These are phyloP conservation scores for Sialia sialis DNA, from an alignment of 2,113 vertebrate species.

Conservation along the genomic window DNA sequence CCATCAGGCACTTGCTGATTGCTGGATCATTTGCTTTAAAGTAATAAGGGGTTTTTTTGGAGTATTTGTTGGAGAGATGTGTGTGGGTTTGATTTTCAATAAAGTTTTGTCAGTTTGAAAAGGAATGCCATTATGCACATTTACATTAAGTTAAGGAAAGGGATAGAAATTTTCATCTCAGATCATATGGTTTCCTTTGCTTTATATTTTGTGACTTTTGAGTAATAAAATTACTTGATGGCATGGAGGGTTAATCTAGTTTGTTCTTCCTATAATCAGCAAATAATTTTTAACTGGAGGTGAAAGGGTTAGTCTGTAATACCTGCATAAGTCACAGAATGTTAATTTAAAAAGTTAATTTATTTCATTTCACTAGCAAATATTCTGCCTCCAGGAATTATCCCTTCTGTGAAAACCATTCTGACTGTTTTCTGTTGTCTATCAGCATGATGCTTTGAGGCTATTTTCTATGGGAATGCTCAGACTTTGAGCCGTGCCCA, in stretches of 20 bases:
- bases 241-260: not conserved
- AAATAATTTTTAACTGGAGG: not conserved
- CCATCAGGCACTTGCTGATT: not conserved
- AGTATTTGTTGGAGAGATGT: not conserved
- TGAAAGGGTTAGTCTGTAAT: not conserved
- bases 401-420: not conserved
- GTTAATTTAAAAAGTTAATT: slow-evolving; percentile 26
- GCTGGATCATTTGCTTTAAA: not conserved
- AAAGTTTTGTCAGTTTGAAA: not conserved
- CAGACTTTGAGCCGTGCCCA: slow-evolving; percentile 20
- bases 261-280: not conserved
- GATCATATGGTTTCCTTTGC: not conserved
- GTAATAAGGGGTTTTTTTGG: not conserved
- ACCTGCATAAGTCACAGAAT: not conserved
- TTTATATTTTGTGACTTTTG: not conserved
- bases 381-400: slow-evolving; percentile 20
- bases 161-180: not conserved
- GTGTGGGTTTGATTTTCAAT: not conserved
- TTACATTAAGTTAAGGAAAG: not conserved
- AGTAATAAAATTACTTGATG: not conserved
- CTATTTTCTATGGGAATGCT: not conserved
- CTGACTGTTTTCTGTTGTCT: slow-evolving; percentile 5
- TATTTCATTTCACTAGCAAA: not conserved
- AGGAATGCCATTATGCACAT: not conserved
- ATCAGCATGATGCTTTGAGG: not conserved